Evolutionary conservation across 1,140 invertebrate species (phyloP), one percentile per base, ranked within the genome.

Genomic region (Lysiphlebus fabarum): DNA sequence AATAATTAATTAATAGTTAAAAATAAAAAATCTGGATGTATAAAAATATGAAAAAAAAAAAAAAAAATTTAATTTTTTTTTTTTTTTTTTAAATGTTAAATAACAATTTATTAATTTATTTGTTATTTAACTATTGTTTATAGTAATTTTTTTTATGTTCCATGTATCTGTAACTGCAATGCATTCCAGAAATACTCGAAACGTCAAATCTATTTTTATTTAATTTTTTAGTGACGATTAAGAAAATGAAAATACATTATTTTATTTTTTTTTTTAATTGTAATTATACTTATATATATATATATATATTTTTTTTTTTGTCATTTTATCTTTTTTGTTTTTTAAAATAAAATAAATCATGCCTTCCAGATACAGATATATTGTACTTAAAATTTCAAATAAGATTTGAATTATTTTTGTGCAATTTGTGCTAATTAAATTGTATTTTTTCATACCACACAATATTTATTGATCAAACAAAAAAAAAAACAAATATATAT

Each of bases 341-440:
- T 26, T 14, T 42, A 34, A 2, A 2, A 4, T 26, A 2, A 26
- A 26, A 26, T 26, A 59, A 57, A 50, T 66, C 59, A 68, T 70
- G 68, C 69, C 61, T 71, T 68, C 47, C 65, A 68, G 65, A 56
- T 71, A 69, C 68, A 71, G 68, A 73, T 71, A 73, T 67, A 60
- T 71, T 63, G 70, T 73, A 71, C 71, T 71, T 70, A 72, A 73
- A 69, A 71, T 67, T 72, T 70, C 69, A 66, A 63, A 59, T 69
- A 66, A 66, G 59, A 67, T 64, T 54, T 66, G 5, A 7, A 38
- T 56, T 26, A 4, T 53, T 60, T 66, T 64, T 67, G 53, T 36
- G 9, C 33, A 12, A 48, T 34, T 45, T 47, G 26, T 10, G n/a
- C 47, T 12, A 36, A 4, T 11, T 36, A 42, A n/a, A 11, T 10